Evolutionary conservation across 2,888 invertebrate genomes (phyloP).

Genomic region (Copidosoma aretas): DNA sequence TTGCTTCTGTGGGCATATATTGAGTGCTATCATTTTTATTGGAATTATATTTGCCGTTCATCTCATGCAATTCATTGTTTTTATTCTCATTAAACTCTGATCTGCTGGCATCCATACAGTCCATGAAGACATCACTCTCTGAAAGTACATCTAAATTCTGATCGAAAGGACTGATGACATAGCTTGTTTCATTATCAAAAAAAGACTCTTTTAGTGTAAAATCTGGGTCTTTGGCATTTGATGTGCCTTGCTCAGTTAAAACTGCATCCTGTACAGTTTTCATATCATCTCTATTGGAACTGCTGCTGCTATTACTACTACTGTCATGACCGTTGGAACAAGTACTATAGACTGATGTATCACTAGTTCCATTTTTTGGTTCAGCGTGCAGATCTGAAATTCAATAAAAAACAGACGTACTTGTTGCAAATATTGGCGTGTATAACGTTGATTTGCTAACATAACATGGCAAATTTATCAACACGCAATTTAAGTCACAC

Average conservation of each 20-base stretch:
- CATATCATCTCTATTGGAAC: background rate
- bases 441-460: too few relatives aligned
- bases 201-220: constrained; percentile 5
- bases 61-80: too few relatives aligned
- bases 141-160: constrained; percentile 34
- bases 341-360: constrained; percentile 32
- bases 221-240: background rate
- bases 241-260: constrained; percentile 28
- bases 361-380: constrained; percentile 8
- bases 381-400: background rate
- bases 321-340: constrained; percentile 29
- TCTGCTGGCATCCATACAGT: constrained; percentile 19
- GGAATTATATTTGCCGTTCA: background rate
- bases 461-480: too few relatives aligned
- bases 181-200: constrained; percentile 22
- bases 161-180: constrained; percentile 28
- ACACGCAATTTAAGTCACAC: too few relatives aligned
- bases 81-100: too few relatives aligned
- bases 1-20: too few relatives aligned
- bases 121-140: constrained; percentile 29
- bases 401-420: too few relatives aligned
- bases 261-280: constrained; percentile 16
- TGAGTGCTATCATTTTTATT: constrained; percentile 23
- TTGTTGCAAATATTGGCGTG: too few relatives aligned
- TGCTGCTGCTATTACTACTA: background rate